Conservation (phyloP, 1,140 invertebrate species). For the Trichoplusia ni region DNA sequence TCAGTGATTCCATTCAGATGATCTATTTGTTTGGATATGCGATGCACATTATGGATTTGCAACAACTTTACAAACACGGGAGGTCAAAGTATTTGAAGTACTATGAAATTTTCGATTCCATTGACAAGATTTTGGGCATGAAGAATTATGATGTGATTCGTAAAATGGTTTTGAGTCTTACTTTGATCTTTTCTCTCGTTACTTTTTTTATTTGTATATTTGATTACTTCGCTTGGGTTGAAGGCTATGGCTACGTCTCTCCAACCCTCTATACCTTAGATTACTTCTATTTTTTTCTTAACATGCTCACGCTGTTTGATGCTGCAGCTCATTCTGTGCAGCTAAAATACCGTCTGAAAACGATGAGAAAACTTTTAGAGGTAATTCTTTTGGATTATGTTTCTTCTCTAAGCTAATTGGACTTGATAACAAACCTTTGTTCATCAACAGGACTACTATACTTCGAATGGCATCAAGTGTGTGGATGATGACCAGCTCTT, state of each 20-base stretch:
- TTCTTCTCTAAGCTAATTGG: neutral
- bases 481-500: neutral
- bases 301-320: conserved; percentile 14
- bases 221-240: conserved; percentile 20
- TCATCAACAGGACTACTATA: neutral
- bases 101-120: conserved; percentile 31
- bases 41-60: conserved; percentile 36
- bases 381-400: conserved; percentile 7
- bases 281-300: conserved; percentile 29
- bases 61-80: conserved; percentile 31
- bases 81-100: conserved; percentile 31
- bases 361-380: conserved; percentile 18
- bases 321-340: conserved; percentile 26
- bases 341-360: conserved; percentile 34
- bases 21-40: conserved; percentile 33
- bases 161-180: conserved; percentile 13
- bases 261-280: conserved; percentile 16
- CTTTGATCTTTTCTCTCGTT: neutral
- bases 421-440: neutral
- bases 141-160: conserved; percentile 26
- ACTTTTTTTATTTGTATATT: neutral
- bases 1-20: conserved; percentile 29
- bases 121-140: conserved; percentile 36
- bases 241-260: neutral
- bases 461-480: neutral